Evolutionary conservation across 2,888 invertebrate species (phyloP).

Genomic region (Drosophila vallismaia): DNA sequence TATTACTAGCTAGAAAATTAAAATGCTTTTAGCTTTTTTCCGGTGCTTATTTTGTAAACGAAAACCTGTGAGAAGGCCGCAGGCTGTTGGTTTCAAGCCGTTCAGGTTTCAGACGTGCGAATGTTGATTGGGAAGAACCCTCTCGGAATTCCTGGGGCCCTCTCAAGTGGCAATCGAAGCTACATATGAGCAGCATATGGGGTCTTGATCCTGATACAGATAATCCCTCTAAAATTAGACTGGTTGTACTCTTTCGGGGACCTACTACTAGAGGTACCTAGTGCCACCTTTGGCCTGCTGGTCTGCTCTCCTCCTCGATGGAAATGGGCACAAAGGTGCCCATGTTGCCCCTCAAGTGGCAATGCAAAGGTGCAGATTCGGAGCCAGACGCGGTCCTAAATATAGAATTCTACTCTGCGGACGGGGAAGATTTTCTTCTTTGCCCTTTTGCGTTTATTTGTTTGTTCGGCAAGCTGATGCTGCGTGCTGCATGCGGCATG

Average conservation of each 20-base stretch:
- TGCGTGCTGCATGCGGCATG: conserved; percentile 31
- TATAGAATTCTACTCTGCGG: conserved; percentile 51
- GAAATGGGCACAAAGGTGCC: conserved; percentile 49
- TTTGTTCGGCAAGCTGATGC: conserved; percentile 63
- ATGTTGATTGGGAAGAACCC: conserved; percentile 21
- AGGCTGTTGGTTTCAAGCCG: conserved; percentile 37
- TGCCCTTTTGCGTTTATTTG: conserved; percentile 73
- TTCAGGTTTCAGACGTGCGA: conserved; percentile 36
- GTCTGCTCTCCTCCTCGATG: conserved; percentile 24
- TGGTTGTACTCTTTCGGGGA: conserved; percentile 19
- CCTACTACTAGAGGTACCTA: conserved; percentile 19
- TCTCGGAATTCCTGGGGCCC: conserved; percentile 11
- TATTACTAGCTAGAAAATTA: background rate
- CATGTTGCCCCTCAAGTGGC: conserved; percentile 58
- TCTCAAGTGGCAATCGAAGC: conserved; percentile 66
- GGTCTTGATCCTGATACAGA: conserved; percentile 61
- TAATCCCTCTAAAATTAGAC: conserved; percentile 74
- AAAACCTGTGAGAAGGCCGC: conserved; percentile 69
- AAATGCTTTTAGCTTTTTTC: background rate
- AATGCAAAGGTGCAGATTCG: conserved; percentile 63
- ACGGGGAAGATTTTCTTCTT: conserved; percentile 41
- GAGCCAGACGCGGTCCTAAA: conserved; percentile 57
- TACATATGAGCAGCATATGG: conserved; percentile 66
- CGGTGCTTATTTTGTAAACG: conserved; percentile 39
- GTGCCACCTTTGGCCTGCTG: conserved; percentile 34